phyloP scores from a whole-genome alignment of 2,113 vertebrate species.

The Ariopsis seemanni region DNA sequence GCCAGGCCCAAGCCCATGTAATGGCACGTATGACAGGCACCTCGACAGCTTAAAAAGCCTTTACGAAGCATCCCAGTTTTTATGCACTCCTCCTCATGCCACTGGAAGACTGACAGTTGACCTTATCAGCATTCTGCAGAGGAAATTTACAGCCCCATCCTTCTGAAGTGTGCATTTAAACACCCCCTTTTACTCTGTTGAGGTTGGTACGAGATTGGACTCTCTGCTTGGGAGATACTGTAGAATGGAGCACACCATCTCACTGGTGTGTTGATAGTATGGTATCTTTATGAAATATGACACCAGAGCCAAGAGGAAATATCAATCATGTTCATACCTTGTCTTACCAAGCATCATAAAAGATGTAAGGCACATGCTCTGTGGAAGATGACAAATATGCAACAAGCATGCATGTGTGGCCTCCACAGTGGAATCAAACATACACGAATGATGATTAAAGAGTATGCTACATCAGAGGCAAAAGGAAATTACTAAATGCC shows the following conservation, averaged over 20 bases:
- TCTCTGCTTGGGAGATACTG: slow-evolving; percentile 26
- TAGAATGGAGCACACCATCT: neutral
- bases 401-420: neutral
- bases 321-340: slow-evolving; percentile 38
- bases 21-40: slow-evolving; percentile 49
- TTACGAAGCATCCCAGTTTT: slow-evolving; percentile 46
- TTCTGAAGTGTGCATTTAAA: slow-evolving; percentile 52
- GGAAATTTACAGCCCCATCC: slow-evolving; percentile 46
- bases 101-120: slow-evolving; percentile 54
- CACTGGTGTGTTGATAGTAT: neutral
- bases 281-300: slow-evolving; percentile 33
- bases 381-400: neutral
- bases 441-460: neutral
- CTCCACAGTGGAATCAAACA: neutral
- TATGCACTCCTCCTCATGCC: slow-evolving; percentile 37
- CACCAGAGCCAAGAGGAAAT: slow-evolving; percentile 35
- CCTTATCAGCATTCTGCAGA: slow-evolving; percentile 54
- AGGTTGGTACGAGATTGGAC: neutral
- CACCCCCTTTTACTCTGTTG: slow-evolving; percentile 1
- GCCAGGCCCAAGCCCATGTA: slow-evolving; percentile 42
- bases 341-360: slow-evolving; percentile 1
- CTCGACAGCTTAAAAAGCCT: slow-evolving; percentile 48
- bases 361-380: neutral
- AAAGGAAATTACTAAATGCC: neutral
- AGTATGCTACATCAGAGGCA: neutral